phyloP scores from a whole-genome alignment of 2,113 vertebrate species.

The Onychostruthus taczanowskii region DNA sequence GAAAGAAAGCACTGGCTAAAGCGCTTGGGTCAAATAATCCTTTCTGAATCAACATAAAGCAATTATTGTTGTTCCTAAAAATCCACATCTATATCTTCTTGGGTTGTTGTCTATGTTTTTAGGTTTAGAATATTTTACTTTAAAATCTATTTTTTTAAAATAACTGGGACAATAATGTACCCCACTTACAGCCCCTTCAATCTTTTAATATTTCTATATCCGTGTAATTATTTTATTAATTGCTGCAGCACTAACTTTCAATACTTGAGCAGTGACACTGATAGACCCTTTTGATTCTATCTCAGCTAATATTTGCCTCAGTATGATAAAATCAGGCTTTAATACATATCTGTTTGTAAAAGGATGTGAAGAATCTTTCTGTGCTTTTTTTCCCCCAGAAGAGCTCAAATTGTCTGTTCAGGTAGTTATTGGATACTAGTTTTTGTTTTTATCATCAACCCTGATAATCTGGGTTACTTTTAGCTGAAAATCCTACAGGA shows the following conservation, averaged over 20 bases:
- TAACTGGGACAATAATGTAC: fast-evolving
- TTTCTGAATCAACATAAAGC: not conserved
- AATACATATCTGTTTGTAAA: not conserved
- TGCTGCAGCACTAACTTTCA: not conserved
- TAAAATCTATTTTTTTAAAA: not conserved
- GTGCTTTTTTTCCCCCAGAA: not conserved
- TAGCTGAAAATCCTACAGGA: not conserved
- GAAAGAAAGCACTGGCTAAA: not conserved
- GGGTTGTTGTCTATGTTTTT: not conserved
- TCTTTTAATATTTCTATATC: not conserved
- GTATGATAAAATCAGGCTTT: not conserved
- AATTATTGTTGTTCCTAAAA: not conserved
- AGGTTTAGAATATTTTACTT: not conserved
- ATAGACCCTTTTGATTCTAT: not conserved
- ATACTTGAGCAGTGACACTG: not conserved
- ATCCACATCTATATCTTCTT: not conserved
- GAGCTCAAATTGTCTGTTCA: not conserved
- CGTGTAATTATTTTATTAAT: not conserved
- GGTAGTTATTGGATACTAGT: not conserved
- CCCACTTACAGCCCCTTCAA: not conserved
- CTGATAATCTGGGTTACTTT: not conserved
- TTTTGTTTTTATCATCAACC: not conserved
- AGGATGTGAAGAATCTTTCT: not conserved
- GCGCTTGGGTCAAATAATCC: not conserved
- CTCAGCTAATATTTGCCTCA: not conserved